Conservation (phyloP, 2,888 invertebrate genomes). For the Microplitis manilae region DNA sequence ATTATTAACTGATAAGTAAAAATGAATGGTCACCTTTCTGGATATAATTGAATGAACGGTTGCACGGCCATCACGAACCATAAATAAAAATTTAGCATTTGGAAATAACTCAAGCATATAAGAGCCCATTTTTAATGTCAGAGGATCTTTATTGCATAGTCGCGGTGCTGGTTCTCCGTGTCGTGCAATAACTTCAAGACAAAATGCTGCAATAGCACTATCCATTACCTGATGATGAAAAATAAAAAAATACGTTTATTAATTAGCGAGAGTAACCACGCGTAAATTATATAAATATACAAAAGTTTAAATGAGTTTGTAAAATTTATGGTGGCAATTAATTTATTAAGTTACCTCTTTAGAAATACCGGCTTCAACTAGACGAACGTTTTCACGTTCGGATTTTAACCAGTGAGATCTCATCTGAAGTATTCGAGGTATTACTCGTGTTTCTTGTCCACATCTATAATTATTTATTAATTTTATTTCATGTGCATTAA, state of each 20-base stretch:
- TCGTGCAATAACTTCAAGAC: constrained; percentile 94
- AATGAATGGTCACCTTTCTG: constrained; percentile 79
- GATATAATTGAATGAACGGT: constrained; percentile 99
- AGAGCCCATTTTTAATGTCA: constrained; percentile 96
- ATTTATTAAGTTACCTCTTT: constrained; percentile 77
- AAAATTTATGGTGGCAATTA: constrained; percentile 22
- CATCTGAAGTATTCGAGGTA: constrained; percentile 96
- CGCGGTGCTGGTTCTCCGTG: constrained; percentile 96
- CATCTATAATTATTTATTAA: constrained; percentile 75
- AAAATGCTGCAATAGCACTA: constrained; percentile 96
- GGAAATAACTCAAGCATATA: constrained; percentile 97
- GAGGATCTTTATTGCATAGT: constrained; percentile 99
- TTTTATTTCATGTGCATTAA: neutral
- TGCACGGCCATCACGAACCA: constrained; percentile 98
- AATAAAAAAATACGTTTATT: constrained; percentile 2
- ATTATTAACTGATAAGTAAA: neutral
- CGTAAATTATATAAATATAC: neutral
- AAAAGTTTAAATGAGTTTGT: constrained; percentile 1
- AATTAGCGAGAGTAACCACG: constrained; percentile 7
- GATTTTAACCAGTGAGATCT: constrained; percentile 96
- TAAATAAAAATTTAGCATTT: constrained; percentile 97
- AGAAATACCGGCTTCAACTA: constrained; percentile 95
- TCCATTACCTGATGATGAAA: constrained; percentile 80
- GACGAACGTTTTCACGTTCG: constrained; percentile 89
- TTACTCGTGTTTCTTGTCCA: constrained; percentile 97